Evolutionary conservation across 2,113 vertebrate genomes (phyloP).

Genomic region (Pelecanus crispus): DNA sequence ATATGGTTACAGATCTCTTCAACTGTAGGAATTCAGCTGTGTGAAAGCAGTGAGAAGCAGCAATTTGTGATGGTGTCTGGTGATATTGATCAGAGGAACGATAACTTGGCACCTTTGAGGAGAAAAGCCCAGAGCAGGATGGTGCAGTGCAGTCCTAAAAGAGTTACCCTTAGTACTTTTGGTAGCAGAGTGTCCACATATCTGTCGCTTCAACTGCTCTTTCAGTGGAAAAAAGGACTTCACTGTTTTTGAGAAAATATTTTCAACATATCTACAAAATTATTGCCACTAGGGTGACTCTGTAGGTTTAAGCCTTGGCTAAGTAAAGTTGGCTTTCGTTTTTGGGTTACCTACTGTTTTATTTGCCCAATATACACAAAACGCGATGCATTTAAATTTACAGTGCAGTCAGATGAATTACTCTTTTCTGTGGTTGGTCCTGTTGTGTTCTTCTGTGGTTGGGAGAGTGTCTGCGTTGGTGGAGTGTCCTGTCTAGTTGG

Average conservation of each 20-base stretch:
- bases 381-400: neutral
- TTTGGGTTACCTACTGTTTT: neutral
- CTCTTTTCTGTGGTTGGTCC: fast-evolving
- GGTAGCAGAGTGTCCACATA: fast-evolving
- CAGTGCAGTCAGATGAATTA: neutral
- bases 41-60: neutral
- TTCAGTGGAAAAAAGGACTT: neutral
- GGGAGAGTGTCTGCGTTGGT: neutral
- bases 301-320: neutral
- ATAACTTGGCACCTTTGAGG: neutral
- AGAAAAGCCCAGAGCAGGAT: neutral
- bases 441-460: neutral
- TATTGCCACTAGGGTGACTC: neutral
- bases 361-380: neutral
- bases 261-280: neutral
- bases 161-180: neutral
- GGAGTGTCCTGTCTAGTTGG: neutral
- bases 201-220: neutral
- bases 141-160: neutral
- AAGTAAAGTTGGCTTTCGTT: neutral
- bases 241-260: neutral
- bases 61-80: neutral
- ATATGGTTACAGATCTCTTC: neutral
- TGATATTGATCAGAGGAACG: neutral
- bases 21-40: neutral